Conservation (phyloP, 1,140 invertebrate genomes). For the Drosophila orosa region DNA sequence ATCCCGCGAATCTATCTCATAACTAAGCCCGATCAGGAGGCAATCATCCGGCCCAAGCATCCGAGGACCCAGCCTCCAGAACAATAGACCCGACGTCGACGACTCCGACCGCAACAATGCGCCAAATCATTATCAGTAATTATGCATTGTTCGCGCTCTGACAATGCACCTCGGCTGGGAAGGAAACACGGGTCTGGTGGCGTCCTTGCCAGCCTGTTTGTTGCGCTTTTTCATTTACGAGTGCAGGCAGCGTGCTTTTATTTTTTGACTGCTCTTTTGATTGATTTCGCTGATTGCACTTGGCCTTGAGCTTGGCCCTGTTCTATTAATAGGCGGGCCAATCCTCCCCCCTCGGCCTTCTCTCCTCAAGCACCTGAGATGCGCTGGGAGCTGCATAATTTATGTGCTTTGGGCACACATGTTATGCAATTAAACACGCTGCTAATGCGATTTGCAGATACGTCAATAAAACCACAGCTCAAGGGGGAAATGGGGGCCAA, state of each 20-base stretch:
- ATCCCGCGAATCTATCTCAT: constrained; percentile 53
- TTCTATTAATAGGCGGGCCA: constrained; percentile 41
- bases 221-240: constrained; percentile 28
- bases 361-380: constrained; percentile 18
- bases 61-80: constrained; percentile 28
- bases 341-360: background rate
- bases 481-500: constrained; percentile 11
- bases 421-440: constrained; percentile 49
- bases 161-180: constrained; percentile 37
- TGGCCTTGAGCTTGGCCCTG: constrained; percentile 68
- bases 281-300: constrained; percentile 69
- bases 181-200: constrained; percentile 7
- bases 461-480: constrained; percentile 1
- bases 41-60: constrained; percentile 46
- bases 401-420: constrained; percentile 29
- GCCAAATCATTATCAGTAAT: constrained; percentile 79
- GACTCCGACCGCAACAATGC: constrained; percentile 61
- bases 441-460: constrained; percentile 53
- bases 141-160: constrained; percentile 67
- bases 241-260: constrained; percentile 1
- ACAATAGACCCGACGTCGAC: constrained; percentile 59
- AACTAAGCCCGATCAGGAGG: constrained; percentile 62
- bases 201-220: constrained; percentile 25
- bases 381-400: constrained; percentile 14
- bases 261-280: constrained; percentile 53